Percentiles rank a stretch among this genome's conserved stretches.
Evolutionary conservation across 1,140 invertebrate genomes (phyloP).

Genomic region (Drosophila baimaii): DNA sequence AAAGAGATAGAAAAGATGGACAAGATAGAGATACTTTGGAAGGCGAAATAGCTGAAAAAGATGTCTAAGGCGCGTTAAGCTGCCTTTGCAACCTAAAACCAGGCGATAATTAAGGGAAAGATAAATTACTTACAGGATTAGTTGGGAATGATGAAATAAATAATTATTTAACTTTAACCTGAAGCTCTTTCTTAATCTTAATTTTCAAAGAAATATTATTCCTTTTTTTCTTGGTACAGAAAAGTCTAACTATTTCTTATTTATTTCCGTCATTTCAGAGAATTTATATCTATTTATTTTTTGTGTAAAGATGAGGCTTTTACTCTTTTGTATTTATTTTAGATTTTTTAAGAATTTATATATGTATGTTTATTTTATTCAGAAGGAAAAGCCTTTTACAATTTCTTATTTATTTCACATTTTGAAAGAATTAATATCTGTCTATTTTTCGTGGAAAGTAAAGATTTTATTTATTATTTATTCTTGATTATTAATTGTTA

Average conservation of each 20-base stretch:
- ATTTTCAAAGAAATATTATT: background rate
- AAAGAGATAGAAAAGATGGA: background rate
- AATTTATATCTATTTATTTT: background rate
- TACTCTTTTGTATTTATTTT: too few relatives aligned
- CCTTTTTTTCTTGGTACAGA: background rate
- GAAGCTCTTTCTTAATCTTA: background rate
- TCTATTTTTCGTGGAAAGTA: background rate
- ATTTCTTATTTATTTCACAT: background rate
- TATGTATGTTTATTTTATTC: too few relatives aligned
- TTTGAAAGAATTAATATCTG: background rate
- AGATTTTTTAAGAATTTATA: background rate
- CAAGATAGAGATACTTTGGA: constrained; percentile 14
- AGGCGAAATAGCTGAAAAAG: constrained; percentile 11
- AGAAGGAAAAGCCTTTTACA: too few relatives aligned
- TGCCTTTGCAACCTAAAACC: constrained; percentile 18
- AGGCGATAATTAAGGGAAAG: constrained; percentile 8
- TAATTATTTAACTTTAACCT: background rate
- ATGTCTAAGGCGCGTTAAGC: constrained; percentile 14
- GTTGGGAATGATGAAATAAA: background rate
- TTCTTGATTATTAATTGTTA: too few relatives aligned
- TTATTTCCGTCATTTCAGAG: rapidly evolving
- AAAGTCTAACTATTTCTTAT: background rate
- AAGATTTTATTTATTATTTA: too few relatives aligned
- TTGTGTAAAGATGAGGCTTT: background rate
- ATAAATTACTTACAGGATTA: background rate